phyloP scores from a whole-genome alignment of 1,140 invertebrate genomes.

The Bombus consobrinus region DNA sequence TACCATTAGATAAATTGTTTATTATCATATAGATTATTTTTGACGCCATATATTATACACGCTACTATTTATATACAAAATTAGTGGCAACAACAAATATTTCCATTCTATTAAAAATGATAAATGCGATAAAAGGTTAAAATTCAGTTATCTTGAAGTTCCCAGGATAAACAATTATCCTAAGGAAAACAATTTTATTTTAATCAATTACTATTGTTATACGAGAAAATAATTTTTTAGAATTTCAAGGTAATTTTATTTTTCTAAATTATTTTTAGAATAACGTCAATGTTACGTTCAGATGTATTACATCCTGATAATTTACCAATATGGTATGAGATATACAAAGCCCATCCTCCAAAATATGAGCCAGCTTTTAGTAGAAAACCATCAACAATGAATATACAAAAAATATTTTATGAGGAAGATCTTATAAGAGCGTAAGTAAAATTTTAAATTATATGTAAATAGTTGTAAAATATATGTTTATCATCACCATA shows the following conservation, averaged over 20 bases:
- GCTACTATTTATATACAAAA: neutral
- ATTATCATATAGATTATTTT: neutral
- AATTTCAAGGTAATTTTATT: conserved; percentile 3
- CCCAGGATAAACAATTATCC: too few relatives aligned
- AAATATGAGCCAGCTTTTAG: conserved; percentile 89
- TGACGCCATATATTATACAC: neutral
- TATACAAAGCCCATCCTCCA: conserved; percentile 94
- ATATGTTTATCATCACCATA: neutral
- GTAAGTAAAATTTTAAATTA: conserved; percentile 83
- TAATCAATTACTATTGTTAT: neutral
- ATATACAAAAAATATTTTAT: conserved; percentile 90
- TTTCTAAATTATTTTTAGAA: conserved; percentile 82
- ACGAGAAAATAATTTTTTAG: neutral
- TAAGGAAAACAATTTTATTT: neutral
- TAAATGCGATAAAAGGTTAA: neutral
- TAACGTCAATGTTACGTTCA: conserved; percentile 88
- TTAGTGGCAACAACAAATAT: neutral
- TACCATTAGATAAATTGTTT: neutral
- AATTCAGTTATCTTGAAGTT: neutral
- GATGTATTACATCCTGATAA: conserved; percentile 90
- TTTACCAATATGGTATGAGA: conserved; percentile 94
- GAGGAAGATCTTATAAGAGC: conserved; percentile 93
- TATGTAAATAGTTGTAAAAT: neutral
- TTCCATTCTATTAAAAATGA: conserved; percentile 10
- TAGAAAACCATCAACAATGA: conserved; percentile 84